A percentile compares a stretch with the other conserved stretches of the same genome.
phyloP scores from a whole-genome alignment of 2,888 invertebrate genomes.

The Xestia ashworthii region DNA sequence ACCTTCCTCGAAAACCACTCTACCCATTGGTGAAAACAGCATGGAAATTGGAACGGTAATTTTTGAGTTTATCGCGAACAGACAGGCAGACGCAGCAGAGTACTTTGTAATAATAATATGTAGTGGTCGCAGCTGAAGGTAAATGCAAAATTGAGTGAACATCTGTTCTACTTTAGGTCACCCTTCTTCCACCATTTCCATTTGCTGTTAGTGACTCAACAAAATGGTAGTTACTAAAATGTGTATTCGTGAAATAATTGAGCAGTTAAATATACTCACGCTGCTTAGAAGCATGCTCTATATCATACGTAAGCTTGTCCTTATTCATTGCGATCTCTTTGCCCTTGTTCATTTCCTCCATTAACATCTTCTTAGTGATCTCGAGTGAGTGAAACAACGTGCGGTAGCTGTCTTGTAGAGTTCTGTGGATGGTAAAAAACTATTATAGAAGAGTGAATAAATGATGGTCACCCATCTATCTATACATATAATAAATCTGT shows the following conservation, averaged over 20 bases:
- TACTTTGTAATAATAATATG: too few species aligned
- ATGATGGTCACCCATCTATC: background rate
- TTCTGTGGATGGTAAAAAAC: slow-evolving; percentile 79
- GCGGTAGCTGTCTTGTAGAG: slow-evolving; percentile 90
- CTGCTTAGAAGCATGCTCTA: slow-evolving; percentile 82
- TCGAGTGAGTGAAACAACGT: slow-evolving; percentile 91
- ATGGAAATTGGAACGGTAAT: too few species aligned
- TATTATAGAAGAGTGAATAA: background rate
- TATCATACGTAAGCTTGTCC: slow-evolving; percentile 90
- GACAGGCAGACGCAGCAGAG: too few species aligned
- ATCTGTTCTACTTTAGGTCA: background rate
- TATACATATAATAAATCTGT: too few species aligned
- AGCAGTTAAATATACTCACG: slow-evolving; percentile 73
- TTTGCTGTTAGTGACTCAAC: background rate
- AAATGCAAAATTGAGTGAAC: background rate
- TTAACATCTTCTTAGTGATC: slow-evolving; percentile 92
- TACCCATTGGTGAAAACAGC: too few species aligned
- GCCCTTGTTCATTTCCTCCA: slow-evolving; percentile 92
- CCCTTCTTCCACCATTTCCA: background rate
- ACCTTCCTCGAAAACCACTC: too few species aligned
- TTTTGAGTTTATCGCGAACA: too few species aligned
- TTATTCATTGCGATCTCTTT: slow-evolving; percentile 92
- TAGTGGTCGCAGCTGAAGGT: too few species aligned
- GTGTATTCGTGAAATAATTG: background rate
- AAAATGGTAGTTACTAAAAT: background rate